Conservation (phyloP, 92 coral and sea anemone species). For the Actinostola sp. region DNA sequence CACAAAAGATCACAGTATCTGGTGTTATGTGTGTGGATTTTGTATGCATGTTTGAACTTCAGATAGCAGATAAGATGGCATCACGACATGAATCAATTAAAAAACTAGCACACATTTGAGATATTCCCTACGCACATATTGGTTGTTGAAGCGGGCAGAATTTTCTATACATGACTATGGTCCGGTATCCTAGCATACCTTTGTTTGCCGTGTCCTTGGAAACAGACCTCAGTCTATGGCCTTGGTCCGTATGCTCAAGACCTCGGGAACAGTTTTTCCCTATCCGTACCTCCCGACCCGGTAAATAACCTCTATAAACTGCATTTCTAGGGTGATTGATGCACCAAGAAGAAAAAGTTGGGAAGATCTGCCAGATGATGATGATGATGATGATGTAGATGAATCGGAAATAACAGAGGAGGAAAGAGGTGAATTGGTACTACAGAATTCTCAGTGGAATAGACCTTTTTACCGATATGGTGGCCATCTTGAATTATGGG, state of each 20-base stretch:
- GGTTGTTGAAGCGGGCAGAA: no score
- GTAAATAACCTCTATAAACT: background rate
- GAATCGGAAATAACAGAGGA: conserved; percentile 66
- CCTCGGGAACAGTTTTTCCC: background rate
- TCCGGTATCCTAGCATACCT: no score
- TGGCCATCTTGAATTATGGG: no score
- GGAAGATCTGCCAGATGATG: conserved; percentile 67
- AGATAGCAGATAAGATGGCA: no score
- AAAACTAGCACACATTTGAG: no score
- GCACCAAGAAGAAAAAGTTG: conserved; percentile 64
- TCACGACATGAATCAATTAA: no score
- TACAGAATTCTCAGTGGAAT: background rate
- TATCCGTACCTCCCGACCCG: background rate
- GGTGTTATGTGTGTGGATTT: background rate
- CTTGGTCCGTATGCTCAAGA: no score
- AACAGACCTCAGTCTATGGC: no score
- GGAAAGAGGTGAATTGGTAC: conserved; percentile 36
- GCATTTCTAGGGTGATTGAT: conserved; percentile 59
- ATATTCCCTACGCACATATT: no score
- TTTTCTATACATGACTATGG: no score
- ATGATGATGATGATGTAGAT: conserved; percentile 49
- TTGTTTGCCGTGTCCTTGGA: no score
- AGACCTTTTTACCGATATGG: background rate
- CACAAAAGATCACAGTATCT: background rate
- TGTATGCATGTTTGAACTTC: no score